phyloP scores from a whole-genome alignment of 1,140 invertebrate genomes.

The Aplysia californica region DNA sequence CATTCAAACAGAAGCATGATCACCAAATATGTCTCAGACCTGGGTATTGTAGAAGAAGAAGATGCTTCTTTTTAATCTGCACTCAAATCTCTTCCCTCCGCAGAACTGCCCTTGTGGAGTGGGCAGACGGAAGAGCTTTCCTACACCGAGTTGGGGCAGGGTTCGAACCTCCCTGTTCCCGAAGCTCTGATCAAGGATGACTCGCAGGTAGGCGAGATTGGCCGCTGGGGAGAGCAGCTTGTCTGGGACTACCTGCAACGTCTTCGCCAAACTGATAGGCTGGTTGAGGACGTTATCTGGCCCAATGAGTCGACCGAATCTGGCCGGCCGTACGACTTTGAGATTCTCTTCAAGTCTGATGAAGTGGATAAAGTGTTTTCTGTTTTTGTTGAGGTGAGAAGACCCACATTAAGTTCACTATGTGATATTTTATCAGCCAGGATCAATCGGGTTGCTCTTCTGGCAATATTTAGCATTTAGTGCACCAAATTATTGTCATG shows the following conservation, averaged over 20 bases:
- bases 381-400: conserved; percentile 38
- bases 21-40: no score
- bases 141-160: conserved; percentile 47
- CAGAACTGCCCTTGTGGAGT: conserved; percentile 51
- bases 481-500: no score
- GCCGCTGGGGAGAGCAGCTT: conserved; percentile 55
- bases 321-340: conserved; percentile 57
- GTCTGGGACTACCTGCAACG: conserved; percentile 53
- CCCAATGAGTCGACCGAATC: conserved; percentile 44
- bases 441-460: no score
- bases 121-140: conserved; percentile 42
- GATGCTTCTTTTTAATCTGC: no score
- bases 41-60: no score
- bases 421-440: no score
- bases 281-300: conserved; percentile 47
- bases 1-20: no score
- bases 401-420: not conserved
- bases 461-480: no score
- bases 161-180: conserved; percentile 32
- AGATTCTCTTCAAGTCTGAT: conserved; percentile 34
- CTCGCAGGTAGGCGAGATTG: conserved; percentile 34
- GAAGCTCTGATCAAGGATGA: conserved; percentile 6
- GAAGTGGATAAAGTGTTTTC: conserved; percentile 22
- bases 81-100: conserved; percentile 26
- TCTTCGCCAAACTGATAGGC: conserved; percentile 35